These are phyloP conservation scores for Hydroisotoma schaefferi DNA, from an alignment of 2,888 invertebrate species.

Conservation along the genomic window DNA sequence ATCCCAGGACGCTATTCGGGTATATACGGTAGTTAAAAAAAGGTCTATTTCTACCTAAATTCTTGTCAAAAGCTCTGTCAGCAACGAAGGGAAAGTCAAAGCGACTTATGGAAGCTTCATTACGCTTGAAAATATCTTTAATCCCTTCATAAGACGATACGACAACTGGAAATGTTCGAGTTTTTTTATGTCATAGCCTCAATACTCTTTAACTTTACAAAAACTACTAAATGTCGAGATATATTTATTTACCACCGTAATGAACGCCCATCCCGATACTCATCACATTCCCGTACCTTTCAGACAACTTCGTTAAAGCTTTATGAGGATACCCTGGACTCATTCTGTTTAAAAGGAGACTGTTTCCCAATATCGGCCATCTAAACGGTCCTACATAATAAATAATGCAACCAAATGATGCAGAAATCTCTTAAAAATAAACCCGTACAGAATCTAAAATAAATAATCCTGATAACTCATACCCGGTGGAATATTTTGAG, in stretches of 20 bases:
- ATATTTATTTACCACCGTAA: neutral
- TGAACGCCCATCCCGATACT: constrained; percentile 7
- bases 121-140: neutral
- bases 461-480: too few relatives aligned
- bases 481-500: too few relatives aligned
- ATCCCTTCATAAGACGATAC: constrained; percentile 11
- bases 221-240: neutral
- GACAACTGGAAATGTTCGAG: neutral
- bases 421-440: too few relatives aligned
- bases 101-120: neutral
- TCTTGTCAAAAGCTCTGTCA: neutral
- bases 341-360: neutral
- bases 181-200: neutral
- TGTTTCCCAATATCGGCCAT: constrained; percentile 5
- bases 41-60: neutral
- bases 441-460: too few relatives aligned
- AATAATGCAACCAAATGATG: too few relatives aligned
- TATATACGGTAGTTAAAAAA: neutral
- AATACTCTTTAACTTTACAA: neutral
- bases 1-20: too few relatives aligned
- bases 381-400: constrained; percentile 2
- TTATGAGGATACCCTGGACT: neutral
- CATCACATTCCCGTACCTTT: constrained; percentile 7
- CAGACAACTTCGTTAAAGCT: neutral
- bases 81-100: constrained; percentile 5